Conservation (phyloP, 1,140 invertebrate genomes). For the Trachymyrmex cornetzi region DNA sequence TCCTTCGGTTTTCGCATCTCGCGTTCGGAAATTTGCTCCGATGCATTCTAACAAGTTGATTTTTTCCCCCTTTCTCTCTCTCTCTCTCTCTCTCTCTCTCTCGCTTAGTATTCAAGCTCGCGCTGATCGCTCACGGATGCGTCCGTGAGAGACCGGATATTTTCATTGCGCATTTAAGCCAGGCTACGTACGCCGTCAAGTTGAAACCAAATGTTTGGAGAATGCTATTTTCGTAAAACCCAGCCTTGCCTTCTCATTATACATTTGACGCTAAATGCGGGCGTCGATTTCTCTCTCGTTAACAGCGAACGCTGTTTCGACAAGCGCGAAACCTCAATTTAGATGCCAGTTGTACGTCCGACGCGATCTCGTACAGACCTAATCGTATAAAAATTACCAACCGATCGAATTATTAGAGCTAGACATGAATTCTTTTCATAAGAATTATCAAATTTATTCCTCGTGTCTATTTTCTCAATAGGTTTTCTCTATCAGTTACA, state of each 20-base stretch:
- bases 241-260: constrained; percentile 21
- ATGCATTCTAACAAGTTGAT: neutral
- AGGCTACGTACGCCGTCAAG: constrained; percentile 13
- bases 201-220: constrained; percentile 52
- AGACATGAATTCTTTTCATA: neutral
- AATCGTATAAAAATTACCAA: neutral
- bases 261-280: constrained; percentile 20
- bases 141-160: constrained; percentile 52
- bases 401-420: neutral
- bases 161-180: constrained; percentile 54
- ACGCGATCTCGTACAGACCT: no score
- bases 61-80: neutral
- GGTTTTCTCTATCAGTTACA: neutral
- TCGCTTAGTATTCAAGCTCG: neutral
- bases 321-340: neutral
- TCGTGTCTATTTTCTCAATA: neutral
- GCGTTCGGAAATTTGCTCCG: neutral
- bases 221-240: constrained; percentile 48
- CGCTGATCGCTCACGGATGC: neutral
- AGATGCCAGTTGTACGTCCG: no score
- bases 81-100: neutral
- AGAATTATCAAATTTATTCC: neutral
- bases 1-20: neutral
- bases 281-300: constrained; percentile 21
- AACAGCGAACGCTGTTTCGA: neutral